A percentile compares a stretch with the other conserved stretches of the same genome.
phyloP scores from a whole-genome alignment of 1,140 invertebrate genomes.

The Drosophila fuyamai region DNA sequence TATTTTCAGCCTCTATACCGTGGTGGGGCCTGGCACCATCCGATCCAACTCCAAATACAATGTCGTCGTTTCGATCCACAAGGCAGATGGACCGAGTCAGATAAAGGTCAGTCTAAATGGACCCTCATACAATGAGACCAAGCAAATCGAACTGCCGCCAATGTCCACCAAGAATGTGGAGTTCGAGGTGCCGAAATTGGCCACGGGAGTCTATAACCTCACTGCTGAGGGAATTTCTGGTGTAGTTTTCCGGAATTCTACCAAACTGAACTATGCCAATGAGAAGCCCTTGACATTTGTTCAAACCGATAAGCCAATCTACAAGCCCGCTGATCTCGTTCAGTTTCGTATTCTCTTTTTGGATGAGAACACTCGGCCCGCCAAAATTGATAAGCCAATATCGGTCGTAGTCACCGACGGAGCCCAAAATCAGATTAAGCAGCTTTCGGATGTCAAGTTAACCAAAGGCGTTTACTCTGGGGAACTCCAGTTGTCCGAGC shows the following conservation, averaged over 20 bases:
- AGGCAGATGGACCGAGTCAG: slow-evolving; percentile 87
- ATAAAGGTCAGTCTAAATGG: slow-evolving; percentile 91
- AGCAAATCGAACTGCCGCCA: slow-evolving; percentile 88
- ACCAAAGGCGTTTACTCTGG: slow-evolving; percentile 91
- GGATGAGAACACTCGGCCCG: slow-evolving; percentile 90
- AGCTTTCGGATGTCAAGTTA: slow-evolving; percentile 89
- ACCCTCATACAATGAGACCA: slow-evolving; percentile 88
- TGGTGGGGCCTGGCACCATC: slow-evolving; percentile 91
- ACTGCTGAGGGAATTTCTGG: slow-evolving; percentile 90
- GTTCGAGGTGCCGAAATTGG: slow-evolving; percentile 89
- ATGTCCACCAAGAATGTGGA: slow-evolving; percentile 89
- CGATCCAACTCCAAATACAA: slow-evolving; percentile 93
- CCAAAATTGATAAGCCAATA: slow-evolving; percentile 78
- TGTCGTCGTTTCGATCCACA: slow-evolving; percentile 90
- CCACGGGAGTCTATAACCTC: slow-evolving; percentile 91
- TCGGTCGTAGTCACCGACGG: slow-evolving; percentile 63
- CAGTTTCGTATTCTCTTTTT: slow-evolving; percentile 94
- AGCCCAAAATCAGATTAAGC: slow-evolving; percentile 87
- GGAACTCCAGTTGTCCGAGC: slow-evolving; percentile 92
- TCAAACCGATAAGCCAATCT: slow-evolving; percentile 97
- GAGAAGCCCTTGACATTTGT: slow-evolving; percentile 96
- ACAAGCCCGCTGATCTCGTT: slow-evolving; percentile 94
- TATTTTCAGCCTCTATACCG: slow-evolving; percentile 89
- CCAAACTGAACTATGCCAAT: slow-evolving; percentile 90
- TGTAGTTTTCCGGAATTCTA: slow-evolving; percentile 90